Base-by-base conservation (phyloP, 2,113 vertebrate genomes). In the Sinocyclocheilus anophthalmus region DNA sequence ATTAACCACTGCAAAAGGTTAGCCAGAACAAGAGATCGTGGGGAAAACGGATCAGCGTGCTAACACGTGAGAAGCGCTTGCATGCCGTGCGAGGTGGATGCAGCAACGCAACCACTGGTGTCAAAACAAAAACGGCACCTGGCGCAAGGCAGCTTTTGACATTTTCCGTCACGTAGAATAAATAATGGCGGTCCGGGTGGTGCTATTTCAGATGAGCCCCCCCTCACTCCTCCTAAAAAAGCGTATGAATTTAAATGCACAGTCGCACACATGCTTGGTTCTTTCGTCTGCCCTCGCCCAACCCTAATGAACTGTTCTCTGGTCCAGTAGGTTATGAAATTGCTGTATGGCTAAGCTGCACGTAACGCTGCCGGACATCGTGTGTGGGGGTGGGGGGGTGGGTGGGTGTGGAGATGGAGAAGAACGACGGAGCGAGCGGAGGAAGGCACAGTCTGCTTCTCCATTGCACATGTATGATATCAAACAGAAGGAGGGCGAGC, bases 1-100 rank as follows among this genome's bases (percentile, higher is more conserved):
- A 95, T 94, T 93, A 92, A 92, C 91, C 94, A 91, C 91, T 83
- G 90, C 77, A 91, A 91, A 91, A 89, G 87, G 75, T 84, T 84
- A 88, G 87, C 78, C 16, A 86, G 93, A 89, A 88, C 92, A 92
- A 92, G 84, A 93, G 93, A 90, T 89, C 18, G 72, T 48, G 76
- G 48, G 42, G 59, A 81, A 53, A 50, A 83, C 12, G n/a, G 48
- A 72, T 61, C 76, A 90, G 88, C 83, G 86, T 81, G 90, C 92
- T 92, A 61, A 90, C 90, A 91, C 91, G 89, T 88, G 91, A 89
- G 61, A 87, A 90, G 90, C 89, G 82, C 57, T 63, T 16, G 48
- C 61, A n/a, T 65, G 26, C 9, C 13, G 14, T 67, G 39, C 10
- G 78, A 65, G 33, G 50, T 14, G 16, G 76, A 81, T 79, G 65